These are phyloP conservation scores for Monopis laevigella DNA, from an alignment of 2,888 invertebrate species.

Conservation along the genomic window DNA sequence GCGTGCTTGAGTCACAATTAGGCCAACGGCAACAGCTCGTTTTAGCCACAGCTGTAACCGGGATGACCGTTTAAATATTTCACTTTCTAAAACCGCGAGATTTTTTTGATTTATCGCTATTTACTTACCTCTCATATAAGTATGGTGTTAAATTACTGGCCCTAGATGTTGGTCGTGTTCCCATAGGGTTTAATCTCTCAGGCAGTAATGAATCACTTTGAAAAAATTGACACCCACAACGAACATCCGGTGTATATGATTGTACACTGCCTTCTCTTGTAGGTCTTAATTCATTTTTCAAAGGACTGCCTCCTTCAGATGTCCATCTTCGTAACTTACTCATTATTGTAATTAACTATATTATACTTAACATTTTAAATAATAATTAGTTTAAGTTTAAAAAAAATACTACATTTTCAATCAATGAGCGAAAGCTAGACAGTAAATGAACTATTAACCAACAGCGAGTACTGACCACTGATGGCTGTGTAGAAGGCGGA, in stretches of 20 bases:
- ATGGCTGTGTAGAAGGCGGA: constrained; percentile 60
- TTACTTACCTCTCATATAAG: constrained; percentile 47
- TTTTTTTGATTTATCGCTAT: background rate
- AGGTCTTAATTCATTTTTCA: constrained; percentile 71
- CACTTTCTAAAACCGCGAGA: constrained; percentile 27
- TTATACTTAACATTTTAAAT: background rate
- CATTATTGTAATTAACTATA: constrained; percentile 34
- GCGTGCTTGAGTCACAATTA: constrained; percentile 55
- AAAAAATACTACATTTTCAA: background rate
- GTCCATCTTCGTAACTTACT: constrained; percentile 70
- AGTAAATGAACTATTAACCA: constrained; percentile 57
- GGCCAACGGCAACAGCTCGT: constrained; percentile 60
- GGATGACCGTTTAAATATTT: constrained; percentile 36
- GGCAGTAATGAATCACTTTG: constrained; percentile 83
- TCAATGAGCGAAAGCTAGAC: constrained; percentile 32
- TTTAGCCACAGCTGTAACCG: constrained; percentile 61
- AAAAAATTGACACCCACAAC: constrained; percentile 87
- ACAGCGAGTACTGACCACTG: constrained; percentile 60
- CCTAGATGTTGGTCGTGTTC: constrained; percentile 72
- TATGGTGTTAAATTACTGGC: constrained; percentile 56
- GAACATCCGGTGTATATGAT: constrained; percentile 79
- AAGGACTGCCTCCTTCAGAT: constrained; percentile 73
- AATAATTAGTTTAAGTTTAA: constrained; percentile 1
- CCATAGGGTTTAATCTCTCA: constrained; percentile 75
- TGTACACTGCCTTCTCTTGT: constrained; percentile 78